Percentiles rank a stretch among this genome's conserved stretches.
Conservation (phyloP, 2,888 invertebrate genomes). For the Eilema griseolum region DNA sequence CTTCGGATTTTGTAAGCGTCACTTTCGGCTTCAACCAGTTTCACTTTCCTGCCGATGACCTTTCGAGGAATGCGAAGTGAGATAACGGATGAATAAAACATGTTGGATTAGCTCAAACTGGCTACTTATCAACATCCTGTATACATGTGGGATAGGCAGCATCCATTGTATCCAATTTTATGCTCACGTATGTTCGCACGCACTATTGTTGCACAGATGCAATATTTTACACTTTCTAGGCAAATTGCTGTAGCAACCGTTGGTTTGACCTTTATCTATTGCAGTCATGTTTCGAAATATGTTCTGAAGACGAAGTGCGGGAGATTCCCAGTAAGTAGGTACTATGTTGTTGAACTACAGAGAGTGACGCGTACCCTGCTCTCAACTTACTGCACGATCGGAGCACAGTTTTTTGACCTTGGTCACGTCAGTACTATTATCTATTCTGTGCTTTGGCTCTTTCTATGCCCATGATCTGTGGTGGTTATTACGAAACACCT, state of each 20-base stretch:
- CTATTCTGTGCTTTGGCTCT: constrained; percentile 39
- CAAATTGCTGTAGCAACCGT: constrained; percentile 42
- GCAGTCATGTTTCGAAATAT: constrained; percentile 45
- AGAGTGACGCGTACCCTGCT: constrained; percentile 27
- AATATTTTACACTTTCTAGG: constrained; percentile 39
- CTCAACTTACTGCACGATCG: constrained; percentile 36
- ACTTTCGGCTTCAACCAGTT: constrained; percentile 78
- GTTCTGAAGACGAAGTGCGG: constrained; percentile 25
- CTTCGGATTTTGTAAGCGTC: constrained; percentile 72
- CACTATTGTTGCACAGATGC: constrained; percentile 39
- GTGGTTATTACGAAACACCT: constrained; percentile 50
- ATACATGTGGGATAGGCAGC: background rate
- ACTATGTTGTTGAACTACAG: constrained; percentile 20
- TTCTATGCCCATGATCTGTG: constrained; percentile 53
- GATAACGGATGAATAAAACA: constrained; percentile 78
- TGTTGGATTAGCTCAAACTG: constrained; percentile 44
- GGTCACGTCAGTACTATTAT: constrained; percentile 2
- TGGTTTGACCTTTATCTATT: constrained; percentile 57
- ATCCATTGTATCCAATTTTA: background rate
- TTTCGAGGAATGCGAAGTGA: constrained; percentile 76
- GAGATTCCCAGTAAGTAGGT: constrained; percentile 52
- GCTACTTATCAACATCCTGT: constrained; percentile 26
- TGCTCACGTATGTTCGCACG: constrained; percentile 15
- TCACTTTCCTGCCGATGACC: constrained; percentile 83
- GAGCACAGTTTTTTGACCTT: constrained; percentile 54